Evolutionary conservation across 2,113 vertebrate species (phyloP), one percentile per base, ranked within the genome.

Genomic region (Dicentrarchus labrax): DNA sequence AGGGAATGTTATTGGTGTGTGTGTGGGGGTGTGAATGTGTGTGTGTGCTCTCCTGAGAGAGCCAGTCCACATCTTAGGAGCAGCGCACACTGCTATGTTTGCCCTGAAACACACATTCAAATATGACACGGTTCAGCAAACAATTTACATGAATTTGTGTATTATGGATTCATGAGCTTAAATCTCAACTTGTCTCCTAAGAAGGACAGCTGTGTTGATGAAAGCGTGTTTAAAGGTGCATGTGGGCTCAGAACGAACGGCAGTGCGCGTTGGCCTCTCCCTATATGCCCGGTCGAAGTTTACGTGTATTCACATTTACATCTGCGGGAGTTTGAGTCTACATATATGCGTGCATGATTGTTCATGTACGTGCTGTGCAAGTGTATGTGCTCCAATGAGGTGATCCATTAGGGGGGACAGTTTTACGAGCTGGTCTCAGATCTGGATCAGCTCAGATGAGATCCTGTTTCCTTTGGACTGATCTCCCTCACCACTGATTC

Each of bases 401-500:
- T 88, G 90, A 93, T 93, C 93, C 90, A 90, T 94, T 93, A 91
- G 56, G 79, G 47, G 77, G 90, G 93, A 94, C 93, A 92, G 91
- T 88, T 91, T 93, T 94, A 94, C 71, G 92, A 92, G 91, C 78
- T 78, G 84, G 82, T 89, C 88, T 92, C 87, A 91, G 91, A 93
- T 92, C 91, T 89, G 91, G 92, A 94, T 93, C 90, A 80, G 80
- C 80, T 93, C 82, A 80, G 86, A 88, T 91, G 83, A 91, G 93
- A 94, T 94, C 93, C 83, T 90, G 90, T 94, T 94, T 93, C 94
- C 91, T 90, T 86, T 85, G 86, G 88, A 85, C 83, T 84, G 90
- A 90, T 89, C 92, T 87, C 83, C 80, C 75, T 91, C 92, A 84
- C 91, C 88, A 45, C 83, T 74, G 85, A 93, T 93, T 94, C 93